phyloP scores from a whole-genome alignment of 2,888 invertebrate genomes.

The Synergus gifuensis region DNA sequence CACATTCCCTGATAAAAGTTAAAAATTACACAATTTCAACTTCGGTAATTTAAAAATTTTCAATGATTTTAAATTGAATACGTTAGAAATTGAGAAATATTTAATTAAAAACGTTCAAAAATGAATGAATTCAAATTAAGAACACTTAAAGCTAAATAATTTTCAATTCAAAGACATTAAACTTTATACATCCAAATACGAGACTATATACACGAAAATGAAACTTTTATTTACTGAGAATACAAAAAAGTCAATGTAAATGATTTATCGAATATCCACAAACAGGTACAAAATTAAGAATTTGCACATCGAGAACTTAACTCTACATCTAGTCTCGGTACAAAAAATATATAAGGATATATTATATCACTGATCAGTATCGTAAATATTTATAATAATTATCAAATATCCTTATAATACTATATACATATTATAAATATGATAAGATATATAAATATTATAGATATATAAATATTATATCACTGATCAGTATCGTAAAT shows the following conservation, averaged over 20 bases:
- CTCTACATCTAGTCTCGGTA: background rate
- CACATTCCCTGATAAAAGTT: no score
- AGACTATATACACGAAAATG: background rate
- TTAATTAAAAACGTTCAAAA: no score
- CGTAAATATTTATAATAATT: background rate
- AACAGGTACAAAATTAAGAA: background rate
- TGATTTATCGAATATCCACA: background rate
- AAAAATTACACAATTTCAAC: background rate
- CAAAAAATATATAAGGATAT: background rate
- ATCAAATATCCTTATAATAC: background rate
- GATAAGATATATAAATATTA: no score
- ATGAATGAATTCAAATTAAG: no score
- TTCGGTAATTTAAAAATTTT: no score
- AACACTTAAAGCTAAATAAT: no score
- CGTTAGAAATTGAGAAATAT: no score
- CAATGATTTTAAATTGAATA: no score
- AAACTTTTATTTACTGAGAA: background rate
- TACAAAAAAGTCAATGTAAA: background rate
- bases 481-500: background rate
- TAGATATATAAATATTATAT: no score
- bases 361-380: background rate
- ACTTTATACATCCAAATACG: no score
- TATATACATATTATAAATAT: no score
- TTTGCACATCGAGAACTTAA: background rate
- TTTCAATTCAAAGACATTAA: no score